phyloP scores from a whole-genome alignment of 1,140 invertebrate genomes.

The Pseudobourletiella spinata region DNA sequence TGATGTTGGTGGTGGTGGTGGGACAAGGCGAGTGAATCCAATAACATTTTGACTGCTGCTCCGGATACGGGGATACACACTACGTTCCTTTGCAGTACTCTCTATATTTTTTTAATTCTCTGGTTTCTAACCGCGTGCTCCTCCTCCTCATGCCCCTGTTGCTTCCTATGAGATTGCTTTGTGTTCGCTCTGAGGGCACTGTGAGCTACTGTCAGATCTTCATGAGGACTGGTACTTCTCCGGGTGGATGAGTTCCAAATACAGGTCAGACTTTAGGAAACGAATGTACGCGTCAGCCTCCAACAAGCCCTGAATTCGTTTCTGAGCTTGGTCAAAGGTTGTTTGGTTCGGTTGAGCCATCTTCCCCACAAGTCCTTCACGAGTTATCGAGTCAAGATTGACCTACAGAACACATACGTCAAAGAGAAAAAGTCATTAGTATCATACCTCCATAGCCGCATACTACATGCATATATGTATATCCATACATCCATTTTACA shows the following conservation, averaged over 20 bases:
- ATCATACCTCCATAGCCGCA: too few relatives aligned
- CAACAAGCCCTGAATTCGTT: slow-evolving; percentile 49
- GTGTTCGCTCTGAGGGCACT: not conserved
- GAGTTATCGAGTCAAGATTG: slow-evolving; percentile 49
- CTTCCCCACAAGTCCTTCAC: slow-evolving; percentile 42
- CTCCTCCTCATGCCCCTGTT: too few relatives aligned
- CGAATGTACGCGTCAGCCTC: slow-evolving; percentile 51
- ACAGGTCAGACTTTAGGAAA: slow-evolving; percentile 49
- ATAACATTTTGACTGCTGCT: not conserved
- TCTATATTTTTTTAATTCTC: not conserved
- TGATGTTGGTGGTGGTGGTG: too few relatives aligned
- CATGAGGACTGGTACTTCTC: slow-evolving; percentile 29
- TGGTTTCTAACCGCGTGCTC: not conserved
- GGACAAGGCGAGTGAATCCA: not conserved
- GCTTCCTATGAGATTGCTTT: not conserved
- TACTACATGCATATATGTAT: too few relatives aligned
- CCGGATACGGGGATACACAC: too few relatives aligned
- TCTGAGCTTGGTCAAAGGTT: slow-evolving; percentile 50
- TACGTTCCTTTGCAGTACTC: too few relatives aligned
- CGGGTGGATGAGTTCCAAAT: slow-evolving; percentile 44
- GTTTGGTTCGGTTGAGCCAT: slow-evolving; percentile 41
- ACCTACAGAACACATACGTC: slow-evolving; percentile 40
- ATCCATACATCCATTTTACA: too few relatives aligned
- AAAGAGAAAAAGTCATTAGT: not conserved
- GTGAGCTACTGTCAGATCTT: not conserved